A percentile compares a stretch with the other conserved stretches of the same genome.
Evolutionary conservation across 53 echinoderm and acorn worm species (phyloP).

Genomic region (Stichopus horrens): DNA sequence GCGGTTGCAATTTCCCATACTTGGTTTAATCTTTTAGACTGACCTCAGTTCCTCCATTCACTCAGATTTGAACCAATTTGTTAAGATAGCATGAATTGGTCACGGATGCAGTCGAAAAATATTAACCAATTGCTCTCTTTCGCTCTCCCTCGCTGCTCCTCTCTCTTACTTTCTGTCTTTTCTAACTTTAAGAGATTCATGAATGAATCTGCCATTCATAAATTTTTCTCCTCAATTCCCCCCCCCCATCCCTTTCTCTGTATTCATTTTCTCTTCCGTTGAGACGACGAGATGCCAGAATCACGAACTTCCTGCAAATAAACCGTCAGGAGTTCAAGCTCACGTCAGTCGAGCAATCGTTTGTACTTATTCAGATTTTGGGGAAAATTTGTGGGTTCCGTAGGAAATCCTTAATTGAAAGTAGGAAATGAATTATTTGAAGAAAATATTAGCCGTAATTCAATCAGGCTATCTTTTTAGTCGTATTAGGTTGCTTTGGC

Average conservation of each 20-base stretch:
- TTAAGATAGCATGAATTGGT: not conserved
- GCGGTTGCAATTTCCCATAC: too few relatives aligned
- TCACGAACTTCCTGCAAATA: slow-evolving; percentile 13
- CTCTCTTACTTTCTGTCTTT: too few relatives aligned
- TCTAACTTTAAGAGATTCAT: not conserved
- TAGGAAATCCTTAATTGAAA: slow-evolving; percentile 46
- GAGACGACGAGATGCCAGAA: not conserved
- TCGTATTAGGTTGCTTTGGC: slow-evolving; percentile 25
- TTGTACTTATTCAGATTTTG: slow-evolving; percentile 12
- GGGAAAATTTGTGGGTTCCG: slow-evolving; percentile 39
- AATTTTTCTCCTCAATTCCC: not conserved
- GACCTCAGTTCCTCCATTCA: not conserved
- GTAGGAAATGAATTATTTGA: slow-evolving; percentile 42
- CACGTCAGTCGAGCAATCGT: not conserved
- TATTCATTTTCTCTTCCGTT: slow-evolving; percentile 1
- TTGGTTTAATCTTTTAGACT: not conserved
- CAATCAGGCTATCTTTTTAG: slow-evolving; percentile 27
- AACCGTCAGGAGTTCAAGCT: not conserved
- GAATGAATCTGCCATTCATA: slow-evolving; percentile 2
- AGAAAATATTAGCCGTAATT: slow-evolving; percentile 35
- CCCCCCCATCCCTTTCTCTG: not conserved
- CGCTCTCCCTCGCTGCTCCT: not conserved
- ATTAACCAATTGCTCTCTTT: not conserved
- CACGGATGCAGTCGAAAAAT: not conserved
- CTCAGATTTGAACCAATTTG: not conserved